These are phyloP conservation scores for Fukomys damarensis DNA, from an alignment of 2,113 vertebrate species.

Conservation along the genomic window DNA sequence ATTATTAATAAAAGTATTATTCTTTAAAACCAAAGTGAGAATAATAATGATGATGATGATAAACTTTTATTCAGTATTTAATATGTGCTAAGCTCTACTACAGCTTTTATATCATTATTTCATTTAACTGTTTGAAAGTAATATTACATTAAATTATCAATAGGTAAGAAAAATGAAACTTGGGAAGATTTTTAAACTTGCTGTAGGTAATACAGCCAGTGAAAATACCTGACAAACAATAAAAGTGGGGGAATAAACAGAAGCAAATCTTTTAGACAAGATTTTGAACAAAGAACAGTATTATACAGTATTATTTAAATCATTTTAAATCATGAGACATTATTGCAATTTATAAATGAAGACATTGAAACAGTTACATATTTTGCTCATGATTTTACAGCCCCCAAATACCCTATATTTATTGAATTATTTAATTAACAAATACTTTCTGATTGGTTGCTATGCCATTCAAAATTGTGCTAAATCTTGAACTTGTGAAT, in stretches of 20 bases:
- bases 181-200: conserved; percentile 36
- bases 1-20: background rate
- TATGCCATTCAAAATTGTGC: background rate
- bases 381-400: conserved; percentile 3
- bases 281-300: background rate
- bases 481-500: background rate
- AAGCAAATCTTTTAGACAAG: background rate
- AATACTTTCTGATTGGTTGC: background rate
- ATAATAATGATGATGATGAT: background rate
- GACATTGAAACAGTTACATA: background rate
- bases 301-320: background rate
- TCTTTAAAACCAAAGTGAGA: background rate
- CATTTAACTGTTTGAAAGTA: background rate
- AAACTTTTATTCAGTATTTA: background rate
- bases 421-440: background rate
- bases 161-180: background rate
- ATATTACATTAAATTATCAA: background rate
- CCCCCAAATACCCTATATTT: background rate
- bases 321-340: background rate
- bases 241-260: background rate
- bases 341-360: background rate
- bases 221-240: background rate
- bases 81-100: background rate
- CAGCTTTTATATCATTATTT: background rate
- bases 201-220: background rate